Base-by-base conservation (phyloP, 2,888 invertebrate genomes). In the Idaea biselata region DNA sequence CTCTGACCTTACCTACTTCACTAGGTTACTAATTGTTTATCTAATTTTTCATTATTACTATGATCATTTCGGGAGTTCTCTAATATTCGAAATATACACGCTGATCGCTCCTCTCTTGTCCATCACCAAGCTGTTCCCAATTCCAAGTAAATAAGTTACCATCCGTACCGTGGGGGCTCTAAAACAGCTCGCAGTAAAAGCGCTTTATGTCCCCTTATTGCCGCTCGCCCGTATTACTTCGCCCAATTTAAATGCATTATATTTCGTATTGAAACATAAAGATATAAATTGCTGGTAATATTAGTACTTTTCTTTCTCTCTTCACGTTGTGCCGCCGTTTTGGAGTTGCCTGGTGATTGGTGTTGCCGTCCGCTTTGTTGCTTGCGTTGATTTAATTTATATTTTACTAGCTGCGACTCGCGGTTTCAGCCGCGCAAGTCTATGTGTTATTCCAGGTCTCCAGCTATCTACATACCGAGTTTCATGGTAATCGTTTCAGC, bases 181-280 rank as follows among this genome's bases (percentile, higher is more conserved):
- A 70, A 73, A 73, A 63, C 65, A 63, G 60, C 62, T 62, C 59
- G 68, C 67, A 64, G 69, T 73, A 70, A 73, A 72, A 73, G 69
- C 64, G 70, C 63, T 67, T 68, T 66, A 65, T 64, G 58, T 17
- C 59, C 65, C n/a, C 66, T 67, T 65, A 66, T 67, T 67, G 63
- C 66, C 61, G 58, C 56, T 63, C 53, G 65, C 55, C 59, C 18
- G 56, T 56, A 56, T 56, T 18, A 18, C 56, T 56, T 56, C 14
- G 18, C 18, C 44, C 44, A 44, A 44, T 44, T 44, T 44, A 44
- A 44, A 44, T 44, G 44, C 44, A 44, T 44, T 44, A 44, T 44
- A 44, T 44, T 44, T 11, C 44, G 44, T 44, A 44, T 44, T 44
- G 44, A 44, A 44, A 44, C 44, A 44, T 44, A 44, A 44, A 44